Conservation (phyloP, 2,888 invertebrate species). For the Morpho helenor region DNA sequence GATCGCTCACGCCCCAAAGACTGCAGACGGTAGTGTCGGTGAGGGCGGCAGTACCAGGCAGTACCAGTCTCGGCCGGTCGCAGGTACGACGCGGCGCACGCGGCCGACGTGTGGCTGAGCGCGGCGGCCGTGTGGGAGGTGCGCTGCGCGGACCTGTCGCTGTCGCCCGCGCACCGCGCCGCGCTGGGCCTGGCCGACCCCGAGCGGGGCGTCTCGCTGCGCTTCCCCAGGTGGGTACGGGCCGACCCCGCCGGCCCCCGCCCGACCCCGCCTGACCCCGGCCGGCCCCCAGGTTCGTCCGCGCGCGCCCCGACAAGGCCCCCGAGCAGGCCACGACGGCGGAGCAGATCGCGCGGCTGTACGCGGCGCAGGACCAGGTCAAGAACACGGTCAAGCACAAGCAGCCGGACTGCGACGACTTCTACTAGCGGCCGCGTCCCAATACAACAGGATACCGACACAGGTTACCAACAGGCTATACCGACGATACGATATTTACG, state of each 20-base stretch:
- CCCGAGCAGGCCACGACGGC: constrained; percentile 96
- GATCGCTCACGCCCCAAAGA: no score
- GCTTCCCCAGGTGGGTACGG: constrained; percentile 96
- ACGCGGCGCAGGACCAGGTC: constrained; percentile 94
- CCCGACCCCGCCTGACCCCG: constrained; percentile 49
- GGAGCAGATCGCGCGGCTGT: constrained; percentile 93
- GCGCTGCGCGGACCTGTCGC: constrained; percentile 97
- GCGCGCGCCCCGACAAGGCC: constrained; percentile 93
- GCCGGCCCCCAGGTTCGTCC: constrained; percentile 81
- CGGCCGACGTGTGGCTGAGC: constrained; percentile 94
- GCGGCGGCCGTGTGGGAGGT: constrained; percentile 96
- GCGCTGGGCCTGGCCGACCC: constrained; percentile 92
- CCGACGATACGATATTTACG: no score
- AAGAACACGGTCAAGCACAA: constrained; percentile 23
- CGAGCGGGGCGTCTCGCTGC: constrained; percentile 94
- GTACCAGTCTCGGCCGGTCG: not conserved
- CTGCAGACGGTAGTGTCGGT: no score
- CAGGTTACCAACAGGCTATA: no score
- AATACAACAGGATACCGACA: not conserved
- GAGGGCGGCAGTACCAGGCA: no score
- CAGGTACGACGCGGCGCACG: constrained; percentile 83
- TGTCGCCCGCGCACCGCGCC: constrained; percentile 96
- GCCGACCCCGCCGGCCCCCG: constrained; percentile 95
- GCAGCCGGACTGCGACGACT: constrained; percentile 44
- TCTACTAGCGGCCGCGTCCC: constrained; percentile 40